Percentiles rank a stretch among this genome's conserved stretches.
These are phyloP conservation scores for Deroptyus accipitrinus DNA, from an alignment of 2,113 vertebrate species.

Conservation along the genomic window DNA sequence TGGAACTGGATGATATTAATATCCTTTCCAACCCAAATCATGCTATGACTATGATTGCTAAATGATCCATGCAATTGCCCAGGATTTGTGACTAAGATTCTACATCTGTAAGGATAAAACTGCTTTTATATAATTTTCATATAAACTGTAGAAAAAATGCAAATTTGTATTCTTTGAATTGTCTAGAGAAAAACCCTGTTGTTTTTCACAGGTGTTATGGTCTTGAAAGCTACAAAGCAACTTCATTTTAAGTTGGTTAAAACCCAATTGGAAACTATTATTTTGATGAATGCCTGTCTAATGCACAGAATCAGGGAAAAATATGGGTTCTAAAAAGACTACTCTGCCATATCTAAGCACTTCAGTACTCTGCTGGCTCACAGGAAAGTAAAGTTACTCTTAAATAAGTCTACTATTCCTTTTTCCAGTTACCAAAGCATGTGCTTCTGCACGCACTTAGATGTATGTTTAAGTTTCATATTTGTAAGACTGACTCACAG, in stretches of 20 bases:
- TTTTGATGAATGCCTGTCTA: slow-evolving; percentile 23
- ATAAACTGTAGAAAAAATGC: slow-evolving; percentile 1
- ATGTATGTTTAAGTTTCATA: background rate
- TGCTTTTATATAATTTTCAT: slow-evolving; percentile 5
- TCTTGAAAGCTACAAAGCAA: background rate
- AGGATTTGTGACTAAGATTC: background rate
- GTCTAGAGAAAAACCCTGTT: background rate
- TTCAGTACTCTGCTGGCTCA: background rate
- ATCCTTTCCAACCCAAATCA: background rate
- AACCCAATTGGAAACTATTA: background rate
- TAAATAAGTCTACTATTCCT: background rate
- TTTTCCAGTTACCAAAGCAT: background rate
- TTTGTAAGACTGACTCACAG: background rate
- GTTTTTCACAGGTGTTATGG: background rate
- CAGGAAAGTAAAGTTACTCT: background rate
- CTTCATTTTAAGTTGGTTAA: background rate
- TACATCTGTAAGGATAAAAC: background rate
- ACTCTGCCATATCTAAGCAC: background rate
- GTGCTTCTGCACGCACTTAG: background rate
- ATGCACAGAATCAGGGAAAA: background rate
- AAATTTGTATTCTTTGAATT: background rate
- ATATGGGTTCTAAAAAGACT: background rate
- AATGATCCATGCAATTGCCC: background rate
- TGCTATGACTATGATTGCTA: background rate
- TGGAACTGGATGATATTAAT: background rate